Evolutionary conservation across 1,140 invertebrate species (phyloP), one percentile per base, ranked within the genome.

Genomic region (Apolygus lucorum): DNA sequence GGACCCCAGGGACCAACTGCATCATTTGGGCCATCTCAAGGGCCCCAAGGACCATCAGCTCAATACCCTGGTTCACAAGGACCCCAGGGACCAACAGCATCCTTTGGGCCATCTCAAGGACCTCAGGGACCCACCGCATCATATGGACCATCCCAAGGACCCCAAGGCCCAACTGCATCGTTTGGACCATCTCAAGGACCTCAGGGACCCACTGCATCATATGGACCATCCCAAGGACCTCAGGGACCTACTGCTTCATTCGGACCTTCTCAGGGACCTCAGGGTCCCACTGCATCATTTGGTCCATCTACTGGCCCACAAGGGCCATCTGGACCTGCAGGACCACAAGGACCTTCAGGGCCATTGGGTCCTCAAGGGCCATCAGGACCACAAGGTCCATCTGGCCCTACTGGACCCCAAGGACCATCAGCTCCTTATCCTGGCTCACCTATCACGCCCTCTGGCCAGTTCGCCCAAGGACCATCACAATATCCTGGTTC

Each of bases 211-310:
- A 68, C 72, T 63, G 49, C 26, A 24, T 70, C 73, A 22, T 68
- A 29, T 42, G 27, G 27, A n/a, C 14, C 11, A 28, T 66, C 64
- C 1, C 64, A 66, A 26, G 72, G 73, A 59, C 75, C 78, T 25
- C 73, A 71, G 54, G 70, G 78, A 63, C 76, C 78, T 54, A 74
- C 72, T 52, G 73, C 74, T 42, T 75, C 73, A 26, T 74, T 69
- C 52, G 54, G 28, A n/a, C 69, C 76, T 62, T 69, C 74, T 52
- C 67, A 54, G 68, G 73, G 74, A 49, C 70, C 74, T 27, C 59
- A 63, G 28, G 73, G 72, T 52, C 72, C 74, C 26, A 70, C 73
- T 26, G 74, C 76, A 13, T 64, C 68, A 1, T 69, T 71, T 70
- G 67, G 63, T 62, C 69, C 71, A 66, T 73, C 70, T 21, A 54